Evolutionary conservation across 2,113 vertebrate species (phyloP), one percentile per base, ranked within the genome.

Genomic region (Clarias batrachus): DNA sequence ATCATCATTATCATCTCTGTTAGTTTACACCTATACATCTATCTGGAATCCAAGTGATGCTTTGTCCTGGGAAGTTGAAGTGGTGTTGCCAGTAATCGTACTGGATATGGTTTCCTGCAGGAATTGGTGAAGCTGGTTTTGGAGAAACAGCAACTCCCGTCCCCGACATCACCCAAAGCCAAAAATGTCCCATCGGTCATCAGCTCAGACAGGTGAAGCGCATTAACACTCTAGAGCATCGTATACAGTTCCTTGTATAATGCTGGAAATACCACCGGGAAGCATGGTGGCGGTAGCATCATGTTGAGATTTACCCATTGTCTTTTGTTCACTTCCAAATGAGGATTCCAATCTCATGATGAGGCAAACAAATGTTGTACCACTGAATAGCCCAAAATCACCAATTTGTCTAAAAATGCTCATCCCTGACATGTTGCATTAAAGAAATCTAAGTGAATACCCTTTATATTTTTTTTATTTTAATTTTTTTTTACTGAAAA

Each of bases 71-170:
- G 17, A 85, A 41, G 60, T 7, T 9, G 41, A 19, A 54, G 37
- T 10, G 21, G 16, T 57, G 52, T 57, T 48, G 16, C 12, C 30
- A 62, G 17, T 59, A 33, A 79, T 33, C 71, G 1, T 7, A 9
- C 30, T 66, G 57, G 74, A 12, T 86, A 13, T 85, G 82, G 84
- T 68, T 91, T 62, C 33, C 12, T 63, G 54, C 83, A 99, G 97
- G 97, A 98, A 70, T 95, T 99, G 89, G 97, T 97, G 87, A 96
- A 95, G 91, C 93, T 99, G 59, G 96, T 95, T 0, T 92, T 95
- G 54, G 97, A 98, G 92, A 98, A 97, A 90, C 95, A 96, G 89
- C 96, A 96, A 11, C 94, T 95, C 63, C 95, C 96, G 0, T 94
- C 96, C 78, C 96, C 97, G 17, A 94, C 95, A 0, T 96, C 97